Evolutionary conservation across 2,797 vertebrate species (phyloP).

Genomic region (Danionella dracula): DNA sequence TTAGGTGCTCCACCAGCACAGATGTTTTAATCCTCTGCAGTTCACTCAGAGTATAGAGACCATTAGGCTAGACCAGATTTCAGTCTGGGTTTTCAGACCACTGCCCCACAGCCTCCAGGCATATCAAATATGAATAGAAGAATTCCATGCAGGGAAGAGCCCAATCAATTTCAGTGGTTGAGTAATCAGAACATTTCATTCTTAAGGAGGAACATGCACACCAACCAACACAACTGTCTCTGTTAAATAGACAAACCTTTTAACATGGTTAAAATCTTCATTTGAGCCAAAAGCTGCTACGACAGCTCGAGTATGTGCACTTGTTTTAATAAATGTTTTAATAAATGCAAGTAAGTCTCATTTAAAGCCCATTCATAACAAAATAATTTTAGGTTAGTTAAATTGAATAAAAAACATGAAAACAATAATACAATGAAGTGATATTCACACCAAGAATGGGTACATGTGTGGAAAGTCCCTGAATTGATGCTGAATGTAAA

Average conservation of each 20-base stretch:
- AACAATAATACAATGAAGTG: too few relatives aligned
- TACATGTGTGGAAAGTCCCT: too few relatives aligned
- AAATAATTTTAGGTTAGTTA: too few relatives aligned
- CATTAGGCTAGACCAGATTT: slow-evolving; percentile 62
- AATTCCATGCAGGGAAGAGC: slow-evolving; percentile 45
- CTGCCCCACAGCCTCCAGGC: slow-evolving; percentile 58
- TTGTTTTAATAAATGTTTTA: too few relatives aligned
- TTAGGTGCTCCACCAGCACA: slow-evolving; percentile 8
- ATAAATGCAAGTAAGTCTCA: too few relatives aligned
- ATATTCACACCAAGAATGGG: too few relatives aligned
- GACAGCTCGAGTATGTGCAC: too few relatives aligned
- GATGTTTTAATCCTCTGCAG: slow-evolving; percentile 31
- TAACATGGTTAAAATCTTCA: too few relatives aligned
- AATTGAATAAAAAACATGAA: too few relatives aligned
- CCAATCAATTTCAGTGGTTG: slow-evolving; percentile 60
- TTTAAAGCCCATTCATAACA: too few relatives aligned
- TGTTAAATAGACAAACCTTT: slow-evolving; percentile 3
- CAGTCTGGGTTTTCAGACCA: slow-evolving; percentile 60
- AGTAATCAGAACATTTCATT: slow-evolving; percentile 71
- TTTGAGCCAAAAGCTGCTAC: too few relatives aligned
- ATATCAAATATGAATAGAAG: slow-evolving; percentile 75
- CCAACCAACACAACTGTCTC: not conserved
- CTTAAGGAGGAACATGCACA: slow-evolving; percentile 22
- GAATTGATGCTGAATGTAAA: too few relatives aligned
- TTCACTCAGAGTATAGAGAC: slow-evolving; percentile 44